phyloP scores from a whole-genome alignment of 2,888 invertebrate species.

The Perdita meconis region DNA sequence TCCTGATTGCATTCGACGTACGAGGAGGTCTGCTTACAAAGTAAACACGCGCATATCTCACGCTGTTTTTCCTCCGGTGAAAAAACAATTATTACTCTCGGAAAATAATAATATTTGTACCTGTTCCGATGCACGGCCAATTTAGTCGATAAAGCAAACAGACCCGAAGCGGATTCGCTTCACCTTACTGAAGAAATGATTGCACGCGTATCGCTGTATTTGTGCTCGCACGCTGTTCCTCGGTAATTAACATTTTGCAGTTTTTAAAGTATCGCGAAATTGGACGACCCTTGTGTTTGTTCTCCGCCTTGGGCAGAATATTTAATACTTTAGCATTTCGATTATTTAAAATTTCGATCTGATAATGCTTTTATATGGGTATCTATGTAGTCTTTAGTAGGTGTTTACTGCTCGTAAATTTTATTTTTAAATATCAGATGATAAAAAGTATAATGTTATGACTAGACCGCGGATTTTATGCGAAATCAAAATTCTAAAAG shows the following conservation, averaged over 20 bases:
- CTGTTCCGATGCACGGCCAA: conserved; percentile 67
- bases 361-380: too few species aligned
- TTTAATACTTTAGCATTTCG: too few species aligned
- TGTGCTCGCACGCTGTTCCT: conserved; percentile 1
- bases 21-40: conserved; percentile 63
- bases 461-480: too few species aligned
- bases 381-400: too few species aligned
- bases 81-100: conserved; percentile 67
- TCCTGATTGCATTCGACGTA: conserved; percentile 23
- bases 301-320: background rate
- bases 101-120: conserved; percentile 71
- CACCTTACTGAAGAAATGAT: conserved; percentile 47
- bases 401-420: too few species aligned
- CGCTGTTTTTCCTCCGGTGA: conserved; percentile 50
- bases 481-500: too few species aligned
- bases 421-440: too few species aligned
- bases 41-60: conserved; percentile 57
- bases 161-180: conserved; percentile 62
- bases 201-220: conserved; percentile 9
- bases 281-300: background rate
- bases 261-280: background rate
- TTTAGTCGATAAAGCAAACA: conserved; percentile 70
- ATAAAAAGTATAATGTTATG: too few species aligned
- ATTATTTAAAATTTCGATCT: too few species aligned
- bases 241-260: conserved; percentile 11